A percentile compares a stretch with the other conserved stretches of the same genome.
Evolutionary conservation across 2,113 vertebrate species (phyloP).

Genomic region (Anolis carolinensis): DNA sequence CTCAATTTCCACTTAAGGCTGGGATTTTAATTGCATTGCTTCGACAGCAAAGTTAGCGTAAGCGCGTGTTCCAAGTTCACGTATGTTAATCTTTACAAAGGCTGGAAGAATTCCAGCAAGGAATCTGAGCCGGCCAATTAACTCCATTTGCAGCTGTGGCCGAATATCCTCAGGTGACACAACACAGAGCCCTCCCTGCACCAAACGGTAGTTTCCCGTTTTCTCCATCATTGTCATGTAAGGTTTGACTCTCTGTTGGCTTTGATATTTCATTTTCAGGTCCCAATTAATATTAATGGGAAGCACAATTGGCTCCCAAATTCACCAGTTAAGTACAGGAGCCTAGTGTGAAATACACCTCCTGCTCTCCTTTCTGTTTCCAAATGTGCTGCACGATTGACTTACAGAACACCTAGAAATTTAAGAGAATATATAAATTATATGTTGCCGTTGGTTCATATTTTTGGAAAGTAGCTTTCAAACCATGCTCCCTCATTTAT

Average conservation of each 20-base stretch:
- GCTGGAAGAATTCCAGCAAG: slow-evolving; percentile 3
- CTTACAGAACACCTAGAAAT: neutral
- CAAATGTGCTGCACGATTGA: neutral
- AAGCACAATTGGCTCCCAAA: neutral
- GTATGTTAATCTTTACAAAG: slow-evolving; percentile 14
- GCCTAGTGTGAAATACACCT: neutral
- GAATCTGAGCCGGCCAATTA: slow-evolving; percentile 14
- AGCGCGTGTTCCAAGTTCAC: neutral
- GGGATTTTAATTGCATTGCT: slow-evolving; percentile 10
- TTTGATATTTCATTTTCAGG: slow-evolving; percentile 14
- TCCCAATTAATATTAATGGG: neutral
- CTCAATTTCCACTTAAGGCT: neutral
- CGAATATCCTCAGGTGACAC: slow-evolving; percentile 11
- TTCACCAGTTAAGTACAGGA: neutral
- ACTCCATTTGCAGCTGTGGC: neutral
- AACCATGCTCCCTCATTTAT: neutral
- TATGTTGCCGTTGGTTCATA: neutral
- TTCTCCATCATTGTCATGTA: neutral
- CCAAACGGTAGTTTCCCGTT: neutral
- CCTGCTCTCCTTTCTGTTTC: neutral
- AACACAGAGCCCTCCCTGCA: neutral
- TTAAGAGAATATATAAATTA: neutral
- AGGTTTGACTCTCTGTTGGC: neutral
- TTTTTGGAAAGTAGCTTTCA: neutral
- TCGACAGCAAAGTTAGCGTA: neutral